Evolutionary conservation across 1,140 invertebrate genomes (phyloP), one percentile per base, ranked within the genome.

Genomic region (Solenopsis invicta): DNA sequence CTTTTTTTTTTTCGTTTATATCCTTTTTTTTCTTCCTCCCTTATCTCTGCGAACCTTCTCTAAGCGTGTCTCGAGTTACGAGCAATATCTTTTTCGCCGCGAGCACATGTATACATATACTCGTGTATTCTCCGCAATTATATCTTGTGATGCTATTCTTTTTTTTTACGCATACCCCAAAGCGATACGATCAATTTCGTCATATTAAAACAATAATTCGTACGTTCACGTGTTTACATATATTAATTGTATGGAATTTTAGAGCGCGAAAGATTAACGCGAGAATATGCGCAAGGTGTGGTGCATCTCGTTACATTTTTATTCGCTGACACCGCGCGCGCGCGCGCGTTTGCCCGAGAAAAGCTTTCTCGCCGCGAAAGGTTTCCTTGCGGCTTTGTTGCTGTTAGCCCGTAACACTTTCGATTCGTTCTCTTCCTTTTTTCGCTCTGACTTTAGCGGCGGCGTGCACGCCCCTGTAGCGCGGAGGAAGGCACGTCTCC

Each of bases 371-470:
- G 50, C 16, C n/a, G 52, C 21, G 52, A 56, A 67, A 61, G 61
- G 52, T 61, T 77, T 48, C 71, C 78, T 87, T 61, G 29, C 59
- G 74, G 74, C 67, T 69, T 75, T 52, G 41, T 56, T 48, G 66
- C 34, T 64, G 59, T 89, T 85, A 80, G 52, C 45, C 54, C 45
- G 29, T 78, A 85, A 80, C 86, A 41, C 74, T 86, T 86, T 86
- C 21, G 50, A 29, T 21, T 81, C 9, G 54, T 41, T 71, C 64
- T 72, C 29, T 64, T 61, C 18, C 64, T 87, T 77, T 48, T 48
- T 85, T 84, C 67, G 45, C 61, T 34, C 48, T 8, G 61, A 56
- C 74, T 90, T 67, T 76, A 72, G 67, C 85, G 13, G 54, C 74
- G 50, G 16, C 12, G 45, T 77, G 81, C 59, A 54, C 24, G 85